A percentile compares a stretch with the other conserved stretches of the same genome.
Conservation (phyloP, 2,888 invertebrate genomes). For the Orgyia antiqua region DNA sequence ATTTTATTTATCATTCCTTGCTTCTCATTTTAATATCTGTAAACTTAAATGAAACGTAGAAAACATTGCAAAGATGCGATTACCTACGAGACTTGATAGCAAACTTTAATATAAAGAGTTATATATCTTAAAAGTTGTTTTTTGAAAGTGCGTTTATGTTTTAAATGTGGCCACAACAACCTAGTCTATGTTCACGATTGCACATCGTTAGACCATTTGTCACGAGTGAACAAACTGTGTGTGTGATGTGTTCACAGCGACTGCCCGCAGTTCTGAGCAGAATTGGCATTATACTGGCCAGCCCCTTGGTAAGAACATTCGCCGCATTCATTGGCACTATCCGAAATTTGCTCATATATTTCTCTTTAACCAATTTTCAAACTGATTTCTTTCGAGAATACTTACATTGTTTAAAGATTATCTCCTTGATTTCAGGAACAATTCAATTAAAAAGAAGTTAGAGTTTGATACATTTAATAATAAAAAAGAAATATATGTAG, state of each 20-base stretch:
- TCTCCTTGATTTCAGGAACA: too few relatives aligned
- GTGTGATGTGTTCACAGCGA: slow-evolving; percentile 90
- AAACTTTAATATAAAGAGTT: too few relatives aligned
- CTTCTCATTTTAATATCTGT: slow-evolving; percentile 25
- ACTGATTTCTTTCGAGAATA: too few relatives aligned
- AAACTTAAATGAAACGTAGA: slow-evolving; percentile 29
- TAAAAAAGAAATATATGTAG: slow-evolving; percentile 23
- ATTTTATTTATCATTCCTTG: slow-evolving; percentile 16
- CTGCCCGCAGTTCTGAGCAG: slow-evolving; percentile 97
- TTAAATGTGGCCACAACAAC: slow-evolving; percentile 63
- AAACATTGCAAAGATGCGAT: slow-evolving; percentile 73
- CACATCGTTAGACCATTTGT: slow-evolving; percentile 65
- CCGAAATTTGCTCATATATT: slow-evolving; percentile 61
- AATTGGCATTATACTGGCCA: slow-evolving; percentile 97
- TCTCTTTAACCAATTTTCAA: slow-evolving; percentile 25
- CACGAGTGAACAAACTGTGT: slow-evolving; percentile 78
- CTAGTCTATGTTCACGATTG: slow-evolving; percentile 68
- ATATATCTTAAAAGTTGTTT: too few relatives aligned
- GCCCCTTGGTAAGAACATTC: slow-evolving; percentile 91
- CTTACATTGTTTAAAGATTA: too few relatives aligned
- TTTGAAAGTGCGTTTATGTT: slow-evolving; percentile 20
- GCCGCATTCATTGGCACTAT: slow-evolving; percentile 72
- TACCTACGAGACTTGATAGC: too few relatives aligned
- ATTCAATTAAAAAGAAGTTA: too few relatives aligned
- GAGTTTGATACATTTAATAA: background rate